Evolutionary conservation across 2,888 invertebrate species (phyloP).

Genomic region (Ecliptopera silaceata): DNA sequence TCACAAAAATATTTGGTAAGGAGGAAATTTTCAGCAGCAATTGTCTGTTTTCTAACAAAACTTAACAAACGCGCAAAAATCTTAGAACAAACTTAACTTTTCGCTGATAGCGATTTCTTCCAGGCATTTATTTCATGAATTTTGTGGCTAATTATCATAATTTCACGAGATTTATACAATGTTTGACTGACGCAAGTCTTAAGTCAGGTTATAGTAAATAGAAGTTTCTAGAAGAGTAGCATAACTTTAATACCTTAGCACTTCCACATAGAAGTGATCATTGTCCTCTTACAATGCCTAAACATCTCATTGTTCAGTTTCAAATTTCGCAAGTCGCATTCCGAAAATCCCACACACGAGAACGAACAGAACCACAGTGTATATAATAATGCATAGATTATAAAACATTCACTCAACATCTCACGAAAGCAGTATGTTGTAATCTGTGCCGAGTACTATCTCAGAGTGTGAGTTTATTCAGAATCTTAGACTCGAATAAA

Average conservation of each 20-base stretch:
- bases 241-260: slow-evolving; percentile 3
- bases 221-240: slow-evolving; percentile 15
- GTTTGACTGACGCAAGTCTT: not conserved
- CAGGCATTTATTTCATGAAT: too few species aligned
- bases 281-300: slow-evolving; percentile 23
- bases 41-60: too few species aligned
- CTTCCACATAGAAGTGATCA: slow-evolving; percentile 17
- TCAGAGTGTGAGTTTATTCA: too few species aligned
- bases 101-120: too few species aligned
- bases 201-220: not conserved
- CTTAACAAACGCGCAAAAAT: too few species aligned
- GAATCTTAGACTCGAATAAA: too few species aligned
- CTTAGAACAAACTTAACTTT: too few species aligned
- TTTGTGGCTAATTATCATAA: too few species aligned
- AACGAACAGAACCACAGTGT: slow-evolving; percentile 48
- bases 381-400: not conserved
- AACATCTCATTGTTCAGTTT: slow-evolving; percentile 23
- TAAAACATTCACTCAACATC: not conserved
- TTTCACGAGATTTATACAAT: too few species aligned
- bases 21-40: too few species aligned
- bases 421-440: not conserved
- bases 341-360: slow-evolving; percentile 35
- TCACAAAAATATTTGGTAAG: too few species aligned
- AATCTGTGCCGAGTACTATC: too few species aligned
- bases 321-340: slow-evolving; percentile 28